phyloP scores from a whole-genome alignment of 2,797 vertebrate species.

The Tympanoctomys barrerae region DNA sequence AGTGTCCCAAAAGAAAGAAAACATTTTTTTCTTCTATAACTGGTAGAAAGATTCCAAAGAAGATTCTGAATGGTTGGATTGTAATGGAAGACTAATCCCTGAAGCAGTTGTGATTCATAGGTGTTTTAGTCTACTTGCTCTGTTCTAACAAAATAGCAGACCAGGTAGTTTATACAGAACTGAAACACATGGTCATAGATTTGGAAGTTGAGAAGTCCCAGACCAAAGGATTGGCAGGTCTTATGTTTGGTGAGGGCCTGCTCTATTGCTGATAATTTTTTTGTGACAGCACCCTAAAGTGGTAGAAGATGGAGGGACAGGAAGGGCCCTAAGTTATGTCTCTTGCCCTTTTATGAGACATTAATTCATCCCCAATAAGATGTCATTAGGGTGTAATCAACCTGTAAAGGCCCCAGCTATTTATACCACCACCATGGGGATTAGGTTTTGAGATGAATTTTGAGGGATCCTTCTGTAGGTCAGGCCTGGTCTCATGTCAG shows the following conservation, averaged over 20 bases:
- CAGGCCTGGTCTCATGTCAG: background rate
- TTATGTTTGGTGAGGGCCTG: background rate
- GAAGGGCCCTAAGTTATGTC: background rate
- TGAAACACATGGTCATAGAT: background rate
- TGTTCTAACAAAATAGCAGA: background rate
- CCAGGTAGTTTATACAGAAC: background rate
- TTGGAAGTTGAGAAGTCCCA: background rate
- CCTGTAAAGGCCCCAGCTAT: background rate
- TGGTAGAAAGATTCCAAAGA: background rate
- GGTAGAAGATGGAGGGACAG: background rate
- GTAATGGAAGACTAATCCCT: background rate
- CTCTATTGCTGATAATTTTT: background rate
- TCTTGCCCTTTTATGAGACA: background rate
- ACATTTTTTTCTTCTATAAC: background rate
- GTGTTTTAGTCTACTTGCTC: background rate
- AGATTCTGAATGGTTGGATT: background rate
- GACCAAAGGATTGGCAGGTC: background rate
- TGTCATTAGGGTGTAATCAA: background rate
- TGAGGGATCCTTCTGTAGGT: background rate
- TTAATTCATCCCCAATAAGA: background rate
- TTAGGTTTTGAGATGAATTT: background rate
- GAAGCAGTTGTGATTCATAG: background rate
- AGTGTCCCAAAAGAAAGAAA: background rate
- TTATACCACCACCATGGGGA: background rate
- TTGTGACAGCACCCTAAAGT: background rate